phyloP scores from a whole-genome alignment of 2,797 vertebrate species.

The Sebastes nivosus region DNA sequence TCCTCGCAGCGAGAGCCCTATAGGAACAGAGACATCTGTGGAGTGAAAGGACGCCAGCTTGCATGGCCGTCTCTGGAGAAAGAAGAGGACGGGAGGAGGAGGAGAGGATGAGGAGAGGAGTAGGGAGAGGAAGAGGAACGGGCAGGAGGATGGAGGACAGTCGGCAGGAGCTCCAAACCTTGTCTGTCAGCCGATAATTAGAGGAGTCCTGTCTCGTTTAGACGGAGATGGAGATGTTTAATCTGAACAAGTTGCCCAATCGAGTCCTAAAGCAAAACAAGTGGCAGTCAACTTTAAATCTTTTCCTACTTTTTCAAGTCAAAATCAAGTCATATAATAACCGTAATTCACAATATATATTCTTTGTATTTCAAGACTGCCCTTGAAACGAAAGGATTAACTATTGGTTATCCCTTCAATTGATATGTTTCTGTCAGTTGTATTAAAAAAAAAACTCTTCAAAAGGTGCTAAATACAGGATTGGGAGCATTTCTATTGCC shows the following conservation, averaged over 20 bases:
- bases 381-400: neutral
- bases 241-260: conserved; percentile 7
- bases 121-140: conserved; percentile 37
- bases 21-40: conserved; percentile 85
- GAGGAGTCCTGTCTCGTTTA: conserved; percentile 35
- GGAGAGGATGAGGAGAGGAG: conserved; percentile 42
- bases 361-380: neutral
- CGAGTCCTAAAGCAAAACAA: neutral
- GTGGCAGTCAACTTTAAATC: neutral
- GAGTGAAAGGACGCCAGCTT: conserved; percentile 83
- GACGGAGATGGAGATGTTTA: conserved; percentile 32
- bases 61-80: conserved; percentile 77
- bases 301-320: neutral
- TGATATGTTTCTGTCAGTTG: neutral
- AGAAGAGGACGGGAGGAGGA: conserved; percentile 54
- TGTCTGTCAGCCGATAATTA: conserved; percentile 53
- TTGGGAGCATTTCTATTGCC: too few relatives aligned
- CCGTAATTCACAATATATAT: neutral
- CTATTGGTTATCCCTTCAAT: neutral
- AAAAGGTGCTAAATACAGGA: too few relatives aligned
- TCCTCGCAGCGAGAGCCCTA: conserved; percentile 80
- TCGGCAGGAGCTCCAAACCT: conserved; percentile 42
- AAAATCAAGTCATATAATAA: neutral
- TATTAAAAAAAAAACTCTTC: neutral
- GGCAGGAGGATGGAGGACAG: conserved; percentile 43